Base-by-base conservation (phyloP, 2,888 invertebrate species). In the Sphaeridia pumilis region DNA sequence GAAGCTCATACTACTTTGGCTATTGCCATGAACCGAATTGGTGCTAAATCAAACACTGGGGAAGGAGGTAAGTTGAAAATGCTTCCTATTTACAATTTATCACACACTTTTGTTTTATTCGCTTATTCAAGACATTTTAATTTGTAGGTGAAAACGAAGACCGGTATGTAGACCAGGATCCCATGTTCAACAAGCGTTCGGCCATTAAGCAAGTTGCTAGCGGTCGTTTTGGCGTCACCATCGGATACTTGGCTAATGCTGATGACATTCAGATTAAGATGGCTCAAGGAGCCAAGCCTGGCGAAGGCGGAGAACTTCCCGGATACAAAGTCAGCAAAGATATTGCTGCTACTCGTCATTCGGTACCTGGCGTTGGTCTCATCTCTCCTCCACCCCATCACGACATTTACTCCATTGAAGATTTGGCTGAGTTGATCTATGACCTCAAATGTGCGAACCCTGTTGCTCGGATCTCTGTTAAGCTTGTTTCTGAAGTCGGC, bases 331-430 rank as follows among this genome's bases (percentile, higher is more conserved):
- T 58, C 21, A 26, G 4, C 26, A 26, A 36, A 5, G 10, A 22
- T 10, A 58, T 58, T 43, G 58, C 50, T 14, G 10, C 22, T n/a
- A 12, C 35, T 21, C 49, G 58, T 14, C 22, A 48, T 27, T 7
- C 59, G 4, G 42, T 38, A n/a, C 59, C 58, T 2, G 59, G 58
- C n/a, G 49, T 58, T 3, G 21, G 22, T 5, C 28, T 60, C 47
- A 57, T 60, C 36, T 58, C 52, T 10, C 59, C 58, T 21, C 58
- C 58, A 26, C 58, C 58, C 24, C 58, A 60, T 48, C 58, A 58
- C 42, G 98, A 98, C 69, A 98, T 98, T 72, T 98, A 98, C 74
- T 95, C 94, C 47, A 98, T 98, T 69, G 98, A 98, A 47, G 58
- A 58, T 52, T 35, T 58, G 44, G 35, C 58, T 5, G 54, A 58